Evolutionary conservation across 2,888 invertebrate species (phyloP).

Genomic region (Autographa gamma): DNA sequence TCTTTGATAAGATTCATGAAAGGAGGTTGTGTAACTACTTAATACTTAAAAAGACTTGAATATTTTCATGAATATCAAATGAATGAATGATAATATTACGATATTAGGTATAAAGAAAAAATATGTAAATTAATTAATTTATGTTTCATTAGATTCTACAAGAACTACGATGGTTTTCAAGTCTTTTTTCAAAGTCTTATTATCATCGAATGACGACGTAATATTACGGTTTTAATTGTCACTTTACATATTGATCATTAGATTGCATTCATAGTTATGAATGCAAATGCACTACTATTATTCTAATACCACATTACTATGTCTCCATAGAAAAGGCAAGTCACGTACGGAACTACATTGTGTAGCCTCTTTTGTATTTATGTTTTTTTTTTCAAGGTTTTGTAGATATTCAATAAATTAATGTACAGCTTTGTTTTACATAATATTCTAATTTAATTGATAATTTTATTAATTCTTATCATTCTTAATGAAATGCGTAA

Average conservation of each 20-base stretch:
- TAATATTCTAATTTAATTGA: too few species aligned
- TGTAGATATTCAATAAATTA: too few species aligned
- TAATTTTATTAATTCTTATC: too few species aligned
- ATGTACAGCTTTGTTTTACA: too few species aligned
- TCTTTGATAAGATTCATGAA: background rate
- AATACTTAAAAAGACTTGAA: too few species aligned
- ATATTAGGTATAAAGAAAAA: too few species aligned
- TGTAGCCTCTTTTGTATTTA: slow-evolving; percentile 1
- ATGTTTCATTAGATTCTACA: too few species aligned
- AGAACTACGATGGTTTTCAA: too few species aligned
- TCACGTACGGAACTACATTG: background rate
- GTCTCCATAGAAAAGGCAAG: background rate
- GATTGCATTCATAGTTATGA: background rate
- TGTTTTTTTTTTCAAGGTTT: background rate
- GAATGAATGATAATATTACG: too few species aligned
- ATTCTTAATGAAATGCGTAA: too few species aligned
- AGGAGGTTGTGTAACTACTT: background rate
- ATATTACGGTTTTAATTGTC: background rate
- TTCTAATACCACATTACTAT: slow-evolving; percentile 1
- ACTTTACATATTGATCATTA: background rate
- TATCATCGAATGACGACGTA: background rate
- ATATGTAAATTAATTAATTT: too few species aligned
- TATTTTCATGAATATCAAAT: too few species aligned
- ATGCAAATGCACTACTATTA: background rate
- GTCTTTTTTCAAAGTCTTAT: background rate